phyloP scores from a whole-genome alignment of 2,113 vertebrate genomes.

The Brachypodius melanocephalos region DNA sequence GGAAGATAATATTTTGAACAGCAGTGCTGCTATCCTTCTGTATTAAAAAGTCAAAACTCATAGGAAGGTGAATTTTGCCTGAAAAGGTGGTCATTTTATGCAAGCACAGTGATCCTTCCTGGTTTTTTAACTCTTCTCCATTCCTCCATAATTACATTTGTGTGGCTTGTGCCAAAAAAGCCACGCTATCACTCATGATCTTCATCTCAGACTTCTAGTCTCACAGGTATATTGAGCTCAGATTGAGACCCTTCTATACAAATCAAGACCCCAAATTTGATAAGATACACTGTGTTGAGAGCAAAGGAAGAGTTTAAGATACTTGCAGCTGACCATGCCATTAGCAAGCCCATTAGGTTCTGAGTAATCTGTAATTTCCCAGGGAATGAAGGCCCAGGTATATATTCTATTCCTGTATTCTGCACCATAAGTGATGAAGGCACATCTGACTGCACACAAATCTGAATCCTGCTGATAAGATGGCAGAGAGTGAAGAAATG shows the following conservation, averaged over 20 bases:
- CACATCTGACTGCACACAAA: neutral
- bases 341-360: neutral
- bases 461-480: neutral
- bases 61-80: neutral
- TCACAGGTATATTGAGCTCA: neutral
- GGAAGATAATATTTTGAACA: neutral
- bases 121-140: neutral
- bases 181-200: neutral
- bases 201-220: neutral
- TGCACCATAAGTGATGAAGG: neutral
- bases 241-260: neutral
- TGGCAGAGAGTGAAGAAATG: neutral
- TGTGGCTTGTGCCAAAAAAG: neutral
- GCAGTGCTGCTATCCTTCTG: neutral
- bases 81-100: neutral
- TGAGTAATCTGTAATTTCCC: neutral
- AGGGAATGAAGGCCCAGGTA: neutral
- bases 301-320: neutral
- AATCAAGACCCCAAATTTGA: neutral
- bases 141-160: neutral
- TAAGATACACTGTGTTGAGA: neutral
- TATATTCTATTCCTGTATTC: neutral
- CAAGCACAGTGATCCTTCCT: neutral
- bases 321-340: neutral
- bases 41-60: neutral